Evolutionary conservation across 2,797 vertebrate species (phyloP), one percentile per base, ranked within the genome.

Genomic region (Lagothrix lagotricha): DNA sequence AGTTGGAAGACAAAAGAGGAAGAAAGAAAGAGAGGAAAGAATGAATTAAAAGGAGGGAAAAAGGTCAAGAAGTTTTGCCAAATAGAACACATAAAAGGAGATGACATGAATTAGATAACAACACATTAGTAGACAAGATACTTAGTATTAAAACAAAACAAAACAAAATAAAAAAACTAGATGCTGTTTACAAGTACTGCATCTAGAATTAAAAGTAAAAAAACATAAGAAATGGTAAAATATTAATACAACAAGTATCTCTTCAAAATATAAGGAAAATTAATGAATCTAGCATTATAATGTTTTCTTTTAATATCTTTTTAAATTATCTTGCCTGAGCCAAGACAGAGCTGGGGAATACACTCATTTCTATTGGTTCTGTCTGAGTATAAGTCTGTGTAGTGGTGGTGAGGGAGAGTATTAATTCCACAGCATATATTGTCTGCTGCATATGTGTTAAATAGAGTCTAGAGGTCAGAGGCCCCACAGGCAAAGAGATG

Each of bases 381-480:
- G 12, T 87, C 39, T 1, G 19, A 22, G 26, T 46, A 33, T n/a
- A 64, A 3, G 24, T 44, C 1, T 80, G 5, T 50, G 33, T 8
- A 39, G n/a, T 1, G 36, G 13, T 48, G 13, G 2, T 12, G 3
- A 11, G 7, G 15, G 44, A 39, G 2, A 13, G 20, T 24, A 0
- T 64, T 58, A 24, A n/a, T 50, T 52, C 30, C 48, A 17, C 2
- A 41, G 22, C 26, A 90, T 50, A 36, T 4, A 9, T 12, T 48
- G 2, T 24, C 39, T 77, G 39, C 19, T 75, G 10, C 0, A 10
- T 1, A 7, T 0, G 7, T 64, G 6, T 19, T 50, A n/a, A 73
- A 41, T 5, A 2, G 4, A 9, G 4, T n/a, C 26, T 8, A 39
- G 10, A 33, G n/a, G 7, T 17, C 17, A 33, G 26, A 52, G 3